phyloP scores from a whole-genome alignment of 2,113 vertebrate genomes.

The Hypanus sabinus region DNA sequence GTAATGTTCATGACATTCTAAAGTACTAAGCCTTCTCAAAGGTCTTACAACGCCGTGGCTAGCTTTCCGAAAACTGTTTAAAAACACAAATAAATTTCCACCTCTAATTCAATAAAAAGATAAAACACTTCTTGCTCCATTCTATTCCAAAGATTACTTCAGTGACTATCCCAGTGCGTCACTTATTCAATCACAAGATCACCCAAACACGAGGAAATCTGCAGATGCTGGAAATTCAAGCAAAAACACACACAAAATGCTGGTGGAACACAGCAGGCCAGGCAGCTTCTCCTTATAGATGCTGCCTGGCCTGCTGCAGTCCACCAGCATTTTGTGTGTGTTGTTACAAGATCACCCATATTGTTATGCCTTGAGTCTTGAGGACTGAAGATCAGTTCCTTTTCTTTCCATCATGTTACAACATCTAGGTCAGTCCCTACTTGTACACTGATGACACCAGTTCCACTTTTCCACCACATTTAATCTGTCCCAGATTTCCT shows the following conservation, averaged over 20 bases:
- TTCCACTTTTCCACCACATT: background rate
- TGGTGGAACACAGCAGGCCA: too few species aligned
- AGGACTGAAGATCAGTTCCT: background rate
- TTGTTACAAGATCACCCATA: too few species aligned
- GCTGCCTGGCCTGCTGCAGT: too few species aligned
- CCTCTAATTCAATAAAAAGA: background rate
- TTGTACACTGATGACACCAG: background rate
- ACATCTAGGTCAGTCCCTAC: background rate
- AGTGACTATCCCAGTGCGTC: background rate
- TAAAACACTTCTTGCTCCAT: background rate
- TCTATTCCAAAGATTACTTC: background rate
- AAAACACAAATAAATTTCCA: background rate
- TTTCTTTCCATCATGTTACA: background rate
- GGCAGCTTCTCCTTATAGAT: too few species aligned
- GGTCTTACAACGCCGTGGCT: background rate
- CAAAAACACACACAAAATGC: too few species aligned
- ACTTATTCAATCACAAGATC: background rate
- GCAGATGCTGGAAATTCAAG: too few species aligned
- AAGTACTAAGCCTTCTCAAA: background rate
- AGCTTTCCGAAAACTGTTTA: background rate
- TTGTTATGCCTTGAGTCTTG: background rate
- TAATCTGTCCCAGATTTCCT: background rate
- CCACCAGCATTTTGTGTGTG: too few species aligned
- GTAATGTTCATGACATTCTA: background rate
- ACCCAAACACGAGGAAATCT: too few species aligned